phyloP scores from a whole-genome alignment of 2,113 vertebrate species.

The Proterorhinus semilunaris region DNA sequence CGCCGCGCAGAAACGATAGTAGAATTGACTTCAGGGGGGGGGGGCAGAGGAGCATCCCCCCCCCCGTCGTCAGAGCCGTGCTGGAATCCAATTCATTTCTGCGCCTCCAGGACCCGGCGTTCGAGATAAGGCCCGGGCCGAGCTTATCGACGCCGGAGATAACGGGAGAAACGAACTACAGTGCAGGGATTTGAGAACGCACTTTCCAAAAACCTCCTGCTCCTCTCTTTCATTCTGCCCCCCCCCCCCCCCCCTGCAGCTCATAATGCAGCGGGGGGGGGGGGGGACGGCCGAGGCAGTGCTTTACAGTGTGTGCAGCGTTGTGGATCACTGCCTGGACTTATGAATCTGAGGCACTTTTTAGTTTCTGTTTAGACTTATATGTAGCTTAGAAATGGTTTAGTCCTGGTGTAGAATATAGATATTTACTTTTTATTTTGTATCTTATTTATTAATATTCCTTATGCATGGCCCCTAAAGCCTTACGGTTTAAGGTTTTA shows the following conservation, averaged over 20 bases:
- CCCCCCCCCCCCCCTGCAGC: constrained; percentile 17
- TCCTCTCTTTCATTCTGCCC: background rate
- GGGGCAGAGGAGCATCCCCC: constrained; percentile 33
- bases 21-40: constrained; percentile 39
- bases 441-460: too few species aligned
- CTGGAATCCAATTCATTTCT: constrained; percentile 66
- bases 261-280: constrained; percentile 41
- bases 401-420: too few species aligned
- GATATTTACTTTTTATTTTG: too few species aligned
- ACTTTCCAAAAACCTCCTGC: constrained; percentile 49
- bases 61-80: constrained; percentile 42
- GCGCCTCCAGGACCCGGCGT: constrained; percentile 57
- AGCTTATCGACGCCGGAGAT: constrained; percentile 72
- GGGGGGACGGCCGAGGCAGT: constrained; percentile 44
- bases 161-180: constrained; percentile 64
- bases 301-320: background rate
- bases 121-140: constrained; percentile 69
- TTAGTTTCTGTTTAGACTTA: too few species aligned
- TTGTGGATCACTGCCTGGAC: too few species aligned
- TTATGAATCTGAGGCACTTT: too few species aligned
- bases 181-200: constrained; percentile 62
- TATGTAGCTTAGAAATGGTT: too few species aligned
- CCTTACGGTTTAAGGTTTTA: too few species aligned
- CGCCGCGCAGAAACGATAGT: constrained; percentile 48
- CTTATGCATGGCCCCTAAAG: too few species aligned